Conservation (phyloP, 2,888 invertebrate species). For the Electrophaes corylata region DNA sequence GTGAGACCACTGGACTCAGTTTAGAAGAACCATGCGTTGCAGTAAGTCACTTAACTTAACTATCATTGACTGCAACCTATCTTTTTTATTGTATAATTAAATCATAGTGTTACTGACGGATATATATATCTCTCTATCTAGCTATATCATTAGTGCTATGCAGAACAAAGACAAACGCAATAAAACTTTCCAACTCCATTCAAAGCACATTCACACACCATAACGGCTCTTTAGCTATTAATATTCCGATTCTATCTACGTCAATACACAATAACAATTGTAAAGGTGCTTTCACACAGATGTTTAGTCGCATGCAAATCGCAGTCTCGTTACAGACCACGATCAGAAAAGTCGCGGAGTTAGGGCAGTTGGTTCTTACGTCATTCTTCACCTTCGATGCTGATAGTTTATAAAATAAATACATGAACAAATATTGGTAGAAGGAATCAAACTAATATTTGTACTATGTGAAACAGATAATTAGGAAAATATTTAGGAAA, state of each 20-base stretch:
- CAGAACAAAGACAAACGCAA: background rate
- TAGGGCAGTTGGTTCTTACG: background rate
- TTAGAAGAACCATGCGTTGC: too few species aligned
- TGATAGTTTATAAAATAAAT: too few species aligned
- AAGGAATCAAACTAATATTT: too few species aligned
- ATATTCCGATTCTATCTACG: constrained; percentile 26
- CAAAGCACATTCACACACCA: constrained; percentile 33
- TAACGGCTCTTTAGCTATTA: constrained; percentile 31
- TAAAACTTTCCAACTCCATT: constrained; percentile 29
- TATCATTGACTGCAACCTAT: too few species aligned
- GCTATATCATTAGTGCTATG: background rate
- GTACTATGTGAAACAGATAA: too few species aligned
- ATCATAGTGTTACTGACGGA: too few species aligned
- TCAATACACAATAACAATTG: constrained; percentile 43
- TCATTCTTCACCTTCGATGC: too few species aligned
- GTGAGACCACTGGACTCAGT: too few species aligned
- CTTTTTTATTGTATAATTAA: too few species aligned
- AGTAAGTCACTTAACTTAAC: too few species aligned
- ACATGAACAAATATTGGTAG: too few species aligned
- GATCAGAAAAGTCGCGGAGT: constrained; percentile 21
- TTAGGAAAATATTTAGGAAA: too few species aligned
- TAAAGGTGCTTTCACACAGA: constrained; percentile 40
- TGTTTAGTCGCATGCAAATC: constrained; percentile 46
- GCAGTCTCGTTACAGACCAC: constrained; percentile 46
- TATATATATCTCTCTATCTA: background rate